These are phyloP conservation scores for Dermochelys coriacea DNA, from an alignment of 2,797 vertebrate genomes.

Conservation along the genomic window DNA sequence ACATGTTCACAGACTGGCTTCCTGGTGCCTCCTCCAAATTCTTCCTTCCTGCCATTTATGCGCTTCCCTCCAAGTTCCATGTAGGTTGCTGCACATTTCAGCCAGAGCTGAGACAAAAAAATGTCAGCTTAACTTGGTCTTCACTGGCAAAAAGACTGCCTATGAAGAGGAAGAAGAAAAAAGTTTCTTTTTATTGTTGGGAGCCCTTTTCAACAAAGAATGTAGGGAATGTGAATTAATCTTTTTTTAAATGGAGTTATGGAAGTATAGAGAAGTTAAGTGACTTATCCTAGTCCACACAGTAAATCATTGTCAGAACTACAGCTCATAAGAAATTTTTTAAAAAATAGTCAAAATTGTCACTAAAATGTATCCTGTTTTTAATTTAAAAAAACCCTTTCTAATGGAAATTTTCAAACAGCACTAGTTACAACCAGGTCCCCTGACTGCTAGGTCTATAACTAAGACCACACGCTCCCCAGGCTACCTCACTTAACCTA, in stretches of 20 bases:
- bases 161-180: background rate
- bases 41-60: background rate
- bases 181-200: background rate
- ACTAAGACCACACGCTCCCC: background rate
- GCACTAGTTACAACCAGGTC: rapidly evolving
- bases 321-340: background rate
- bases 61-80: background rate
- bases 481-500: background rate
- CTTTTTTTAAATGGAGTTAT: background rate
- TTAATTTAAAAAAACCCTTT: background rate
- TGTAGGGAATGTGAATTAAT: background rate
- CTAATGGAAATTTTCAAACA: background rate
- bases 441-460: background rate
- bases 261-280: background rate
- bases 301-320: background rate
- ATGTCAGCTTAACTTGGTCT: background rate
- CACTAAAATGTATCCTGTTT: background rate
- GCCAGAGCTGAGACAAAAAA: rapidly evolving
- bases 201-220: background rate
- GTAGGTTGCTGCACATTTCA: background rate
- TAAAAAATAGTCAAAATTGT: background rate
- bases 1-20: background rate
- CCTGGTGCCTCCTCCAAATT: background rate
- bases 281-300: rapidly evolving
- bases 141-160: background rate